A percentile compares a stretch with the other conserved stretches of the same genome.
Evolutionary conservation across 2,888 invertebrate genomes (phyloP).

Genomic region (Eristalinus aeneus): DNA sequence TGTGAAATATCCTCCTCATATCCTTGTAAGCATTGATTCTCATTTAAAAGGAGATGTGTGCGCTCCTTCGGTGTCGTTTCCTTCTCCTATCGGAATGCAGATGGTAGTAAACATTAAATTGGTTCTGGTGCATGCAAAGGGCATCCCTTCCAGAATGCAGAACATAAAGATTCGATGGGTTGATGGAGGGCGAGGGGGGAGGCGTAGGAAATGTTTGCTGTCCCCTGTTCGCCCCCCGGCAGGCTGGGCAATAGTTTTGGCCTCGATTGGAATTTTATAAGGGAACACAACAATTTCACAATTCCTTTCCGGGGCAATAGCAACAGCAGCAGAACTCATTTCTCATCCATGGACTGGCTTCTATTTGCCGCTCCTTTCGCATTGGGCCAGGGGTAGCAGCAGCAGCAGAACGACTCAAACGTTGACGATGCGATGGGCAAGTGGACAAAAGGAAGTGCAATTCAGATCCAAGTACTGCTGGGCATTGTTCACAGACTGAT

Average conservation of each 20-base stretch:
- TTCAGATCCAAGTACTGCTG: constrained; percentile 27
- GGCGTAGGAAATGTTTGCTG: constrained; percentile 37
- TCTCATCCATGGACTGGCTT: constrained; percentile 10
- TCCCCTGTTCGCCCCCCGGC: background rate
- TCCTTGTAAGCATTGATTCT: constrained; percentile 35
- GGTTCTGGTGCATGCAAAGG: constrained; percentile 47
- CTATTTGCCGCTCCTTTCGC: constrained; percentile 38
- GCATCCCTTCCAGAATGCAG: constrained; percentile 22
- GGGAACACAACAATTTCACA: constrained; percentile 56
- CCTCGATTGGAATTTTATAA: constrained; percentile 63
- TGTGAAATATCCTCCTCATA: constrained; percentile 47
- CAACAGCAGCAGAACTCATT: constrained; percentile 35
- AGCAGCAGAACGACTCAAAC: background rate
- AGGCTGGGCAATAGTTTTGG: constrained; percentile 56
- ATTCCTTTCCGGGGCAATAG: constrained; percentile 33
- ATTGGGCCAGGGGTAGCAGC: background rate
- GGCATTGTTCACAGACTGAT: constrained; percentile 34
- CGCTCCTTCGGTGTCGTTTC: background rate
- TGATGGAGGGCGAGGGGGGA: background rate
- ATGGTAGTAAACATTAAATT: constrained; percentile 63
- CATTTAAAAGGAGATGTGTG: constrained; percentile 10
- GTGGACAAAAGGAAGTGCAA: constrained; percentile 58
- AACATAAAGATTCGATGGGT: constrained; percentile 16
- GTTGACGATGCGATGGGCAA: constrained; percentile 50
- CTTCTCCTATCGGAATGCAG: constrained; percentile 40